A percentile compares a stretch with the other conserved stretches of the same genome.
phyloP scores from a whole-genome alignment of 2,797 vertebrate species.

The Pantherophis vulpinus region DNA sequence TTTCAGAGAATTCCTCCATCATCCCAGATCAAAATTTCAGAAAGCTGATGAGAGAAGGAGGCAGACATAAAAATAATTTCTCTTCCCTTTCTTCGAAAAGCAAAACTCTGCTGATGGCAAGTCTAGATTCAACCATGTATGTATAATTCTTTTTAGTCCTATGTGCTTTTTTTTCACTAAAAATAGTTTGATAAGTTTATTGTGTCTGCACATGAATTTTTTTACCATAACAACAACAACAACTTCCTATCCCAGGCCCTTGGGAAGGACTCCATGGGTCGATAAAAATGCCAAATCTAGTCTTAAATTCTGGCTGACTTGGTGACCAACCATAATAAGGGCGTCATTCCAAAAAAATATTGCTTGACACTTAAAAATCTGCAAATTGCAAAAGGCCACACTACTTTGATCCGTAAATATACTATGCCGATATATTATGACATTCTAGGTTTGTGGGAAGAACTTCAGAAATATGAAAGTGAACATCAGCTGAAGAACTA shows the following conservation, averaged over 20 bases:
- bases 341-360: neutral
- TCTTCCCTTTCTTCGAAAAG: neutral
- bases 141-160: neutral
- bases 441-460: neutral
- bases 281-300: neutral
- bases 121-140: neutral
- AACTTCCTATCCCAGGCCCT: neutral
- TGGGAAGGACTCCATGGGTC: neutral
- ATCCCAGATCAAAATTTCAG: neutral
- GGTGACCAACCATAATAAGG: neutral
- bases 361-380: neutral
- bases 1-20: neutral
- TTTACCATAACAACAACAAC: conserved; percentile 40
- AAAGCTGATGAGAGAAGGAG: neutral
- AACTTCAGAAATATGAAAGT: neutral
- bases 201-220: conserved; percentile 35
- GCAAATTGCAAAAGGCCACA: neutral
- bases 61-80: neutral
- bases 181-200: conserved; percentile 13
- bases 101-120: neutral
- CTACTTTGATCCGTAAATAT: neutral
- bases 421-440: neutral
- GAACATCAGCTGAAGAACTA: neutral
- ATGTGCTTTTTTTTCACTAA: neutral
- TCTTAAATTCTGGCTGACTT: neutral